phyloP scores from a whole-genome alignment of 2,888 invertebrate species.

The Hydroisotoma schaefferi region DNA sequence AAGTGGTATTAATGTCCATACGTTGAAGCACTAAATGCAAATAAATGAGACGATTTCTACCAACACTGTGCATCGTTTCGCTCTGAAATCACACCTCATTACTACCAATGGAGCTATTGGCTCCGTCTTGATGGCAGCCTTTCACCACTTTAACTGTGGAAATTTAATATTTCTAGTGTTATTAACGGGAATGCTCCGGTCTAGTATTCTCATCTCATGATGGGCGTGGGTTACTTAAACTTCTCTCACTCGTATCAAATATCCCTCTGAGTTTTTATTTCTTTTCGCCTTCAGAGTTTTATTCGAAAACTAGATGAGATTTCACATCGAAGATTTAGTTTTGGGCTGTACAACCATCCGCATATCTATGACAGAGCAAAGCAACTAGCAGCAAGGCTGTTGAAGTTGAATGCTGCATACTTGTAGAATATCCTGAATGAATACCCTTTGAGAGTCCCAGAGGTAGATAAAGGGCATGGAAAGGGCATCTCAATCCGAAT shows the following conservation, averaged over 20 bases:
- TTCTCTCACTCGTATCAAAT: not conserved
- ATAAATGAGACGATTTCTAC: conserved; percentile 24
- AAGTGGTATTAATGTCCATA: not conserved
- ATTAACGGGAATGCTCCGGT: not conserved
- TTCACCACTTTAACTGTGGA: not conserved
- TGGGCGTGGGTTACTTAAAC: not conserved
- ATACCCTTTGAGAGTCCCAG: not conserved
- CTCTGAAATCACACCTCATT: conserved; percentile 29
- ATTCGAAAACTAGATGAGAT: too few relatives aligned
- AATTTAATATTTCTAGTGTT: conserved; percentile 1
- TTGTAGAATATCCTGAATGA: not conserved
- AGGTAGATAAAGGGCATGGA: conserved; percentile 3
- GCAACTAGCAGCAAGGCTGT: too few relatives aligned
- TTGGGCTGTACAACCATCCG: too few relatives aligned
- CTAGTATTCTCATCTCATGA: not conserved
- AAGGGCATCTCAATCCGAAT: conserved; percentile 14
- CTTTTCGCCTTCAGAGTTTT: not conserved
- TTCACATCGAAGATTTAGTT: too few relatives aligned
- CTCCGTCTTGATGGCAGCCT: not conserved
- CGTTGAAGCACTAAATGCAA: conserved; percentile 15
- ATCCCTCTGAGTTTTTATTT: conserved; percentile 1
- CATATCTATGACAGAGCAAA: too few relatives aligned
- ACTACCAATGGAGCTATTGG: conserved; percentile 2
- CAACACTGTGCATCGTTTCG: conserved; percentile 28
- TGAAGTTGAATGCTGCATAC: too few relatives aligned